A percentile compares a stretch with the other conserved stretches of the same genome.
phyloP scores from a whole-genome alignment of 2,113 vertebrate species.

The Hippotragus niger region DNA sequence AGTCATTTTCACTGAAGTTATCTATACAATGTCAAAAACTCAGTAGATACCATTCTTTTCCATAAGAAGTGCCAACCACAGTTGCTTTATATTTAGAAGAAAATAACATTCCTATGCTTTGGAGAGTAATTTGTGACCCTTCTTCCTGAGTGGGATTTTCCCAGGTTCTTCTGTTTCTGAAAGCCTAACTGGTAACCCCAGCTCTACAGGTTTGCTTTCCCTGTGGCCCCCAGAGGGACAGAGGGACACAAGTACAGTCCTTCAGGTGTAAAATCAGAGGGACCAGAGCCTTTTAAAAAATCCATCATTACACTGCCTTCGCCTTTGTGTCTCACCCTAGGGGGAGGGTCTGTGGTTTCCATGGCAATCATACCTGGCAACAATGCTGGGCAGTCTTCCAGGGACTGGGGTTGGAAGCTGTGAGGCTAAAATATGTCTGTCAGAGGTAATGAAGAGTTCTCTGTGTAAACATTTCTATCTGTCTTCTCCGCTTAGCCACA shows the following conservation, averaged over 20 bases:
- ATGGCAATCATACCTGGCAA: constrained; percentile 63
- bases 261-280: constrained; percentile 35
- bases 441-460: constrained; percentile 65
- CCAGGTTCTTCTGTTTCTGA: background rate
- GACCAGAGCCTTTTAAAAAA: background rate
- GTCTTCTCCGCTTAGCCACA: constrained; percentile 23
- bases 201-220: background rate
- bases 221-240: background rate
- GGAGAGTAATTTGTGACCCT: background rate
- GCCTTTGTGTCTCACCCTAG: background rate
- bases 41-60: background rate
- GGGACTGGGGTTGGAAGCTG: constrained; percentile 33
- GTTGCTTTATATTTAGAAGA: background rate
- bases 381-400: constrained; percentile 62
- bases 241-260: background rate
- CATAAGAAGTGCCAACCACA: background rate
- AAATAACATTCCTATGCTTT: background rate
- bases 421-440: constrained; percentile 54
- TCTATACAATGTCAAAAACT: constrained; percentile 1
- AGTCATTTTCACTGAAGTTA: background rate
- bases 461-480: constrained; percentile 55
- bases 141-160: background rate
- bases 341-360: constrained; percentile 54
- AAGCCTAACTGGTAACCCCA: background rate
- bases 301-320: background rate